Base-by-base conservation (phyloP, 2,113 vertebrate species). In the Columba janthina region DNA sequence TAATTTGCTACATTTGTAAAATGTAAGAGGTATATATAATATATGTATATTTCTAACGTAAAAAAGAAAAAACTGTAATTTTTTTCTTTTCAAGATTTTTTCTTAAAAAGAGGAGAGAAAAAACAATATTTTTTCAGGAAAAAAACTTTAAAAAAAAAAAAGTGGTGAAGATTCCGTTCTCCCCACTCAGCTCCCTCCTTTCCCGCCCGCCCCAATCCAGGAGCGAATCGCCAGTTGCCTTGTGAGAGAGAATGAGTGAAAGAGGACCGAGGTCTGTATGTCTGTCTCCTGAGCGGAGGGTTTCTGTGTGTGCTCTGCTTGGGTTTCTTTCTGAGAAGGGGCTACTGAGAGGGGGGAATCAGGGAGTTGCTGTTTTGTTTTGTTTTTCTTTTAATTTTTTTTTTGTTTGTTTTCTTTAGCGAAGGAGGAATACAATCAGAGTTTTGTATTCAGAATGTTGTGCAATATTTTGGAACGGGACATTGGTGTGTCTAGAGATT, bases 1-100 rank as follows among this genome's bases (percentile, higher is more conserved):
- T 98, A 97, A 98, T 98, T 98, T 98, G 98, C 98, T 98, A 98
- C 98, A 97, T 98, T 98, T 98, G 98, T 98, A 98, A 98, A 98
- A 98, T 98, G 98, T 98, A 98, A 98, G 98, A 98, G 97, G 98
- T 98, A 98, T 98, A 98, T 98, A 98, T 98, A 98, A 98, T 98
- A 98, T 98, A 98, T 98, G 98, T 98, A 98, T 98, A 98, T 98
- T 98, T 98, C 98, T 98, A 98, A 98, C 96, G 90, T 98, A 98
- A 97, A 97, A 48, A 42, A 11, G 10, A 42, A 77, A 88, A 97
- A 95, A 85, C 29, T 79, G 93, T 97, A 98, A 98, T 97, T 98
- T 97, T 98, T 98, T 98, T 98, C 97, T 98, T 98, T 98, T 98
- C 96, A 82, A 98, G 97, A 97, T 97, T 98, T 98, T 98, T 98